Percentiles rank a stretch among this genome's conserved stretches.
Conservation (phyloP, 2,888 invertebrate genomes). For the Rapana venosa region DNA sequence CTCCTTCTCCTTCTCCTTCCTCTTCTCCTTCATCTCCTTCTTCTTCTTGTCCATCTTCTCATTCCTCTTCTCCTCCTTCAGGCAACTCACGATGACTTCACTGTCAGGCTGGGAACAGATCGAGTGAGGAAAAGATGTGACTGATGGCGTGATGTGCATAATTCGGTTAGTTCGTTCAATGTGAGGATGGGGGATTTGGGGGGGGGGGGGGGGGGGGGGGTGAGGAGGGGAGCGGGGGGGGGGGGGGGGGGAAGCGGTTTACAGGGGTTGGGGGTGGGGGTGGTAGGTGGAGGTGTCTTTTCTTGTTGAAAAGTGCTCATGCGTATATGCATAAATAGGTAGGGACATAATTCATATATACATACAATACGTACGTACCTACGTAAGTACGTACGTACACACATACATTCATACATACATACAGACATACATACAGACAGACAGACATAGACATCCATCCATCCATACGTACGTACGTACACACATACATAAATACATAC, state of each 20-base stretch:
- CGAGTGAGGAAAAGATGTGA: neutral
- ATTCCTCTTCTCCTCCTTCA: neutral
- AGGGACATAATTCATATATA: neutral
- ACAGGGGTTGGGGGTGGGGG: neutral
- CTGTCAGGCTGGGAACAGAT: neutral
- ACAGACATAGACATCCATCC: neutral
- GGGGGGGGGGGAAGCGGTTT: neutral
- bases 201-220: neutral
- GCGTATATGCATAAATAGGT: neutral
- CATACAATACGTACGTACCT: neutral
- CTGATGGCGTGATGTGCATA: neutral
- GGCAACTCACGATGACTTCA: neutral
- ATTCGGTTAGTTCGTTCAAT: too few relatives aligned
- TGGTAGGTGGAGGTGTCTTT: neutral
- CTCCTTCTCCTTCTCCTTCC: neutral
- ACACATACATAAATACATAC: too few relatives aligned
- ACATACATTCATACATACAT: conserved; percentile 2
- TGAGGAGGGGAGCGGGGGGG: neutral
- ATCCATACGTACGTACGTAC: too few relatives aligned
- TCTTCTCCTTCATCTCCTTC: neutral
- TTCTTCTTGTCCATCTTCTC: neutral
- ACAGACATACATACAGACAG: neutral
- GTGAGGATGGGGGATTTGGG: neutral
- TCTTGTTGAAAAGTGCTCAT: neutral
- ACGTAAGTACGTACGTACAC: neutral